These are phyloP conservation scores for Setophaga petechia DNA, from an alignment of 2,113 vertebrate species.

Conservation along the genomic window DNA sequence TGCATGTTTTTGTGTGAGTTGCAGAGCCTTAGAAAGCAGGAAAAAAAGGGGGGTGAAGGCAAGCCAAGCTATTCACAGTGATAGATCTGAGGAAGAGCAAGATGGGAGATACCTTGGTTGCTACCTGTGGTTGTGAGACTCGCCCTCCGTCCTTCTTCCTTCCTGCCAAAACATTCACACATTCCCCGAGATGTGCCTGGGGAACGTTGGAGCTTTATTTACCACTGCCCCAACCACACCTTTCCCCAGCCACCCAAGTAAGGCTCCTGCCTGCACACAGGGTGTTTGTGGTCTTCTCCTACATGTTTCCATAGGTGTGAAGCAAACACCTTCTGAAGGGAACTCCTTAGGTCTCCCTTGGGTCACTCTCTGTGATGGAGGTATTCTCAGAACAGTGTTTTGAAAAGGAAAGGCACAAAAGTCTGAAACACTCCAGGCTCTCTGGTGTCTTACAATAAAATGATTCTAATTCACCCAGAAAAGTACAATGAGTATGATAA, in stretches of 20 bases:
- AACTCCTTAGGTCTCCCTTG: neutral
- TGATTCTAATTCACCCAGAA: neutral
- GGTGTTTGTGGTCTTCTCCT: neutral
- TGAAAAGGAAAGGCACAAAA: neutral
- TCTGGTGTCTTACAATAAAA: neutral
- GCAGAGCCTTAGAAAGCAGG: slow-evolving; percentile 33
- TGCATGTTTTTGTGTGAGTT: neutral
- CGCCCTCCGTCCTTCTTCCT: neutral
- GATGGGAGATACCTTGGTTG: neutral
- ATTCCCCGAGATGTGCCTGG: neutral
- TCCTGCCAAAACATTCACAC: neutral
- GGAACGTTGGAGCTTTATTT: neutral
- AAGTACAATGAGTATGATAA: neutral
- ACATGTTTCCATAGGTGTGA: neutral
- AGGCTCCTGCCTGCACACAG: neutral
- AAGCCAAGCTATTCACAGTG: neutral
- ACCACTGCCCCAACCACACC: neutral
- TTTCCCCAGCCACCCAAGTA: neutral
- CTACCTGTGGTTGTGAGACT: neutral
- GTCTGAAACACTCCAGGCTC: neutral
- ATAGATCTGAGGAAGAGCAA: neutral
- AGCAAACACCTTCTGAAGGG: neutral
- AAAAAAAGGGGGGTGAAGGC: neutral
- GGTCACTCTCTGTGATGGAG: neutral
- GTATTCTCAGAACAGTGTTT: neutral